Percentiles rank a stretch among this genome's conserved stretches.
Evolutionary conservation across 2,888 invertebrate species (phyloP).

Genomic region (Melipona beecheii): DNA sequence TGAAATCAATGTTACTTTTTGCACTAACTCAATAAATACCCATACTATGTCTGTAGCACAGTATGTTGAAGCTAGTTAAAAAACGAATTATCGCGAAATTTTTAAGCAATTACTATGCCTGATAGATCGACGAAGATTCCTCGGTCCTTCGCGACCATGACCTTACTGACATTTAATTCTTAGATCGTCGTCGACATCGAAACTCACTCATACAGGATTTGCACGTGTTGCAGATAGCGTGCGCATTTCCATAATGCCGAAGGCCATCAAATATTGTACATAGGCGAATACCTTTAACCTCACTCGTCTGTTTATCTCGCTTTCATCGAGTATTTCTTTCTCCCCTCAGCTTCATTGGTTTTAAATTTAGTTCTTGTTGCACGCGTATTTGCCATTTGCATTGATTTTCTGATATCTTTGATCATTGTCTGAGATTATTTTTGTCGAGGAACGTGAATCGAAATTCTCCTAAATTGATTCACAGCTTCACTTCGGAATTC

Average conservation of each 20-base stretch:
- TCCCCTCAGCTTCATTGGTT: neutral
- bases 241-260: slow-evolving; percentile 59
- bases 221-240: slow-evolving; percentile 51
- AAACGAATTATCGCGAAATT: slow-evolving; percentile 15
- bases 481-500: neutral
- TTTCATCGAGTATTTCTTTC: slow-evolving; percentile 11
- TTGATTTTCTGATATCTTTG: slow-evolving; percentile 2
- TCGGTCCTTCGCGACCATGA: slow-evolving; percentile 63
- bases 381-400: neutral
- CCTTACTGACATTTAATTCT: slow-evolving; percentile 71
- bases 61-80: neutral
- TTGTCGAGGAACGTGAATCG: neutral
- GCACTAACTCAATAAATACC: no score
- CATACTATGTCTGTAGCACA: neutral
- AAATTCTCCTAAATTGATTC: neutral
- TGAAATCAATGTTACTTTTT: no score
- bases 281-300: slow-evolving; percentile 36
- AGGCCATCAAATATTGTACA: slow-evolving; percentile 58
- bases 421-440: neutral
- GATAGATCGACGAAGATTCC: slow-evolving; percentile 34
- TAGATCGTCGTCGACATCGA: slow-evolving; percentile 55
- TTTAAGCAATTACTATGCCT: slow-evolving; percentile 38
- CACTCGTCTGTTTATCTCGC: slow-evolving; percentile 16
- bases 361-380: neutral
- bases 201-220: slow-evolving; percentile 61